Conservation (phyloP, 2,113 vertebrate species). For the Stigmatopora argus region DNA sequence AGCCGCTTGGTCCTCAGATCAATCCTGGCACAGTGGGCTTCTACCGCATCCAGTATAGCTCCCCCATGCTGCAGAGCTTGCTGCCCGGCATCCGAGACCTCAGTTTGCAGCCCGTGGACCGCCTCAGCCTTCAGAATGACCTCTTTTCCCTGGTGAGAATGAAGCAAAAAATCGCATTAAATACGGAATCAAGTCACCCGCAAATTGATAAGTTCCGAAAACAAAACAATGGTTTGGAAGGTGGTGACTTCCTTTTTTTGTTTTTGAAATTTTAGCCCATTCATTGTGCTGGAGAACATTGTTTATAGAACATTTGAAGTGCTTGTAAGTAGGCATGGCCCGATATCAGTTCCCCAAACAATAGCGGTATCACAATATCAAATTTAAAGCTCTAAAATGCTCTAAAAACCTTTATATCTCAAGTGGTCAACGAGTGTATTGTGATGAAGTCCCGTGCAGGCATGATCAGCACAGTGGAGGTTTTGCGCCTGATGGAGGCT, state of each 20-base stretch:
- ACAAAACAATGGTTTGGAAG: no score
- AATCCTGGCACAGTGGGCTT: constrained; percentile 98
- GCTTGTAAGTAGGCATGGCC: no score
- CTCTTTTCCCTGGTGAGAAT: constrained; percentile 90
- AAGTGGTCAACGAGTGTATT: background rate
- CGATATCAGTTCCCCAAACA: no score
- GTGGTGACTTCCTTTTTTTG: no score
- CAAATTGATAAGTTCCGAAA: no score
- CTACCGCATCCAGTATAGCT: constrained; percentile 92
- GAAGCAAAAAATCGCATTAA: background rate
- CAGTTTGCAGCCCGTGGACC: constrained; percentile 89
- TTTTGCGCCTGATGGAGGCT: constrained; percentile 97
- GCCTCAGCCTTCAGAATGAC: constrained; percentile 94
- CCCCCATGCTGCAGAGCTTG: constrained; percentile 84
- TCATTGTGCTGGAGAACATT: no score
- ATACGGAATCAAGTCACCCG: background rate
- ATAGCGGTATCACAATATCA: no score
- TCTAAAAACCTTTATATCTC: no score
- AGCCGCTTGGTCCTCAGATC: constrained; percentile 65
- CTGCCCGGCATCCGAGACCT: constrained; percentile 87
- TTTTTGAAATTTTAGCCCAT: no score
- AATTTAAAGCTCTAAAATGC: no score
- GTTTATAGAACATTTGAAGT: no score
- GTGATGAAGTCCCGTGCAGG: constrained; percentile 85
- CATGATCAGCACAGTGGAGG: constrained; percentile 96